Base-by-base conservation (phyloP, 53 echinoderm and acorn worm genomes). In the Arbacia lixula region DNA sequence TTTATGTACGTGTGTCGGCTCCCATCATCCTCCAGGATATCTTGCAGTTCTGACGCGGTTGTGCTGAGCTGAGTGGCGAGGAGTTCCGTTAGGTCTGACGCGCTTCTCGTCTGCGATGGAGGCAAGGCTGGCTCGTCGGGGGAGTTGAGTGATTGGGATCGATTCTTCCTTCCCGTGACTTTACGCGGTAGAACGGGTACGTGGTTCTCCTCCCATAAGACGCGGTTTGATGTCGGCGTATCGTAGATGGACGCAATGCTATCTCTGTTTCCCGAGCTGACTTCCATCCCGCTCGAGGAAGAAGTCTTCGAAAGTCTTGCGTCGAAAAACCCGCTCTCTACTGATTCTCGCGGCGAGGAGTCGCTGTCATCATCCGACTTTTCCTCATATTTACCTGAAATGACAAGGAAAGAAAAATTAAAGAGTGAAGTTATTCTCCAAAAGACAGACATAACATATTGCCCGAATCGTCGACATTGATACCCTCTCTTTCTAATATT, bases 21-120 rank as follows among this genome's bases (percentile, higher is more conserved):
- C 1, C 82, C 82, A 34, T 81, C 82, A 33, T 81, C 82, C 46
- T 81, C 20, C 16, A 81, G 30, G 22, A 81, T 81, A 12, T 43
- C 0, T 42, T 77, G 57, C 6, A 77, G 32, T 39, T 77, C 78
- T 20, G 60, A 3, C 0, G 78, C 22, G 60, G 22, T 58, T 20
- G 38, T n/a, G 14, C 37, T 40, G 21, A 58, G 31, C 6, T 4
- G 5, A 10, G 36, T 5, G n/a, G 60, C 78, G 1, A 56, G 41
- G 25, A 12, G 21, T 54, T 6, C 41, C 4, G 60, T 2, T 3
- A 37, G 11, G 19, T 58, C 41, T 14, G 4, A 12, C 5, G 32
- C 60, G 24, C 3, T 17, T 3, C 58, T 36, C 10, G 21, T 25
- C 14, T 77, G 43, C 0, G 22, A 16, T 24, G 56, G 36, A 14